Conservation (phyloP, 2,797 vertebrate genomes). For the Halcyon chelicuti region DNA sequence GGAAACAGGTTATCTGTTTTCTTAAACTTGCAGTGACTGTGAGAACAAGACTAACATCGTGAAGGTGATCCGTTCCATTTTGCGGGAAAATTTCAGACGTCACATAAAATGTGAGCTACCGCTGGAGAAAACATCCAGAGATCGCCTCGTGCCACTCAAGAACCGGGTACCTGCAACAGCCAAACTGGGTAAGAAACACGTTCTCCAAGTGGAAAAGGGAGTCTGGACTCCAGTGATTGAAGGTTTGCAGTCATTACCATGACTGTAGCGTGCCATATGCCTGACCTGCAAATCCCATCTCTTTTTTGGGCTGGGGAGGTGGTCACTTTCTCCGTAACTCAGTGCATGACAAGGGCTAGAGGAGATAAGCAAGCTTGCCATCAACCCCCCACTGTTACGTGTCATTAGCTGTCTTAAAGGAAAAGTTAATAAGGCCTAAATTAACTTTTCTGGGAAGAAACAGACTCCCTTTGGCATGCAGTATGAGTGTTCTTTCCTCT, state of each 20-base stretch:
- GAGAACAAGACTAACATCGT: constrained; percentile 92
- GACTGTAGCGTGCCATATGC: neutral
- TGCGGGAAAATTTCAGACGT: constrained; percentile 91
- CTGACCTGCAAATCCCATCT: neutral
- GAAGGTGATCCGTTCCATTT: constrained; percentile 93
- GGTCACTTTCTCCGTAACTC: neutral
- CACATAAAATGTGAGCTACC: constrained; percentile 85
- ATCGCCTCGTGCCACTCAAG: constrained; percentile 85
- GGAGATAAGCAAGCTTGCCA: neutral
- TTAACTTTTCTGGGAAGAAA: neutral
- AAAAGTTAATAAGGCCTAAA: neutral
- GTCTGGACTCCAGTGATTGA: neutral
- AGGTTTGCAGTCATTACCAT: fast-evolving
- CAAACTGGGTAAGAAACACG: constrained; percentile 84
- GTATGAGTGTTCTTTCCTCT: neutral
- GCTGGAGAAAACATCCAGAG: constrained; percentile 84
- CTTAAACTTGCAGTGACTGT: constrained; percentile 79
- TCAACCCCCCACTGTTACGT: no score
- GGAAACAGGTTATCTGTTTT: neutral
- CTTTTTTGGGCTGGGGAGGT: neutral
- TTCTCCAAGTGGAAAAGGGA: neutral
- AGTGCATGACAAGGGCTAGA: neutral
- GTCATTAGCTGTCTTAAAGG: neutral
- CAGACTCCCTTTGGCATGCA: neutral
- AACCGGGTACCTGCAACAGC: constrained; percentile 87